Base-by-base conservation (phyloP, 2,113 vertebrate species). In the Gymnarchus niloticus region DNA sequence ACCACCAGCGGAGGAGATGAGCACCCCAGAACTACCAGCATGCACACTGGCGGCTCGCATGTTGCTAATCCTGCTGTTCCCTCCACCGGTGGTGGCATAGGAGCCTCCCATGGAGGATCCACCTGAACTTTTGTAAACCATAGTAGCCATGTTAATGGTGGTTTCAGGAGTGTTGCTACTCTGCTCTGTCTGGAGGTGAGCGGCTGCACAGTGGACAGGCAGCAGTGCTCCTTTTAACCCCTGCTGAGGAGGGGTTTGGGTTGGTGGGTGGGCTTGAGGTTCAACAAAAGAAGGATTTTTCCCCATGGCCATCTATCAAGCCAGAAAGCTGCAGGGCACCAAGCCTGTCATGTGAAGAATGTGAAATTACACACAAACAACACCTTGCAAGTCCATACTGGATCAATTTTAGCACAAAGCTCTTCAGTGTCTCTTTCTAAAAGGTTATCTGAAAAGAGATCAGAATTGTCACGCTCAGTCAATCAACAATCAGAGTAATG, bases 11-110 rank as follows among this genome's bases (percentile, higher is more conserved):
- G 85, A 41, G 1, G 93, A 93, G 78, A 94, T 91, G 81, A 28
- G 93, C 21, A 86, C 1, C 1, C 90, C 87, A 0, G 0, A 0
- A 23, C 92, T 90, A 8, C 91, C 92, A 84, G 91, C 85, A 56
- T 91, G 5, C 51, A 93, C 61, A 3, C 93, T 94, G 0, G 4
- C 3, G 10, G 92, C 77, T 4, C 88, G 77, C 25, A 77, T 9
- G 25, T 21, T 21, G 0, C 0, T 1, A 0, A 25, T 25, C 6
- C 21, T 0, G 2, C 19, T 52, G 4, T 87, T 59, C 1, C 83
- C 17, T 17, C 85, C 37, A 0, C 56, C 46, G 6, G 46, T 23
- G 46, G 87, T 87, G 56, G 78, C 23, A 0, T 25, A 56, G 8
- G 90, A 87, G 33, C 4, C 46, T 10, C 25, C 37, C 65, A 69